Evolutionary conservation across 2,797 vertebrate genomes (phyloP).

Genomic region (Moxostoma hubbsi): DNA sequence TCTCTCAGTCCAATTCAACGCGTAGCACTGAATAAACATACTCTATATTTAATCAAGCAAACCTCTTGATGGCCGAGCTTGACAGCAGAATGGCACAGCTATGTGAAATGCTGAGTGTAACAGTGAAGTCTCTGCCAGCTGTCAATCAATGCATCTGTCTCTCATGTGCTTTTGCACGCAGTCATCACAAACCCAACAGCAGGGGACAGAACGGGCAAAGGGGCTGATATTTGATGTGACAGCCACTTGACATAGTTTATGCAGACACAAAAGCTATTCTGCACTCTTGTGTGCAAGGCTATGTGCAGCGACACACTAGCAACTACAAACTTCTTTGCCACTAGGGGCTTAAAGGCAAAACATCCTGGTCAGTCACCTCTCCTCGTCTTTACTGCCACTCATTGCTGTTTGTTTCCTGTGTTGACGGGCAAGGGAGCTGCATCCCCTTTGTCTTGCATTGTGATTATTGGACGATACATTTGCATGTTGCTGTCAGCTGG

Average conservation of each 20-base stretch:
- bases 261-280: constrained; percentile 26
- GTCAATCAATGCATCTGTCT: constrained; percentile 43
- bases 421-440: constrained; percentile 9
- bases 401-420: neutral
- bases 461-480: constrained; percentile 26
- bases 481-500: constrained; percentile 37
- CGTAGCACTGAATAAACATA: constrained; percentile 1
- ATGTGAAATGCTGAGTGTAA: constrained; percentile 12
- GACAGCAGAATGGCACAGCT: neutral
- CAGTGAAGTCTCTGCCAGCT: constrained; percentile 15
- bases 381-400: constrained; percentile 23
- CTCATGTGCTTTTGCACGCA: constrained; percentile 26
- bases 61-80: neutral
- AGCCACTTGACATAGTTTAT: constrained; percentile 51
- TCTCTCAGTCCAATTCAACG: neutral
- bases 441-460: constrained; percentile 20
- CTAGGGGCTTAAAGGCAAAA: constrained; percentile 27
- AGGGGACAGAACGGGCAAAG: constrained; percentile 27
- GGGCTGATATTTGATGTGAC: constrained; percentile 42
- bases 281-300: constrained; percentile 10
- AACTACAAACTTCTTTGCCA: constrained; percentile 20
- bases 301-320: constrained; percentile 15
- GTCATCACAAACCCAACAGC: constrained; percentile 28
- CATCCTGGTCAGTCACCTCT: constrained; percentile 35
- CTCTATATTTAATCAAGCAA: constrained; percentile 10